Conservation (phyloP, 2,888 invertebrate species). For the Linyphia triangularis region DNA sequence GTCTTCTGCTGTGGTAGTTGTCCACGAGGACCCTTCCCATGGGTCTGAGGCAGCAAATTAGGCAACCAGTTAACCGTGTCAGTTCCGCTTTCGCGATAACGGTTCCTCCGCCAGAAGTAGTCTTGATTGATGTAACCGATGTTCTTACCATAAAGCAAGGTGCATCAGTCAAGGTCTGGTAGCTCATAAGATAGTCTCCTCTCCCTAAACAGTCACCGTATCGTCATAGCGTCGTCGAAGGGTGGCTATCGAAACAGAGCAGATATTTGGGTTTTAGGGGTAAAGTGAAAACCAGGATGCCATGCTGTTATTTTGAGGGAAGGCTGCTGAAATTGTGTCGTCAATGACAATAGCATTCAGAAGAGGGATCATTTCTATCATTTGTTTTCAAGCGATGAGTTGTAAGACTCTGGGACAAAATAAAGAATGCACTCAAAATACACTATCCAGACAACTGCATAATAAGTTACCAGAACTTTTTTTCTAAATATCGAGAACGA, state of each 20-base stretch:
- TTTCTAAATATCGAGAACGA: no score
- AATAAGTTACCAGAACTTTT: no score
- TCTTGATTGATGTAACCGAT: neutral
- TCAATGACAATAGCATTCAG: no score
- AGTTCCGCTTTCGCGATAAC: conserved; percentile 11
- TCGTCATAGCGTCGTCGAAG: neutral
- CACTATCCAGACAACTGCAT: no score
- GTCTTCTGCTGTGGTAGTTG: neutral
- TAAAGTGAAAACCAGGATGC: conserved; percentile 18
- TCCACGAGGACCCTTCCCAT: neutral
- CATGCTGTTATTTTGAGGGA: no score
- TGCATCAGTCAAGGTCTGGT: conserved; percentile 66
- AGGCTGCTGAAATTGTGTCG: no score
- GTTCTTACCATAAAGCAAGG: neutral
- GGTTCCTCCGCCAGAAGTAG: neutral
- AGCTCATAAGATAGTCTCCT: conserved; percentile 31
- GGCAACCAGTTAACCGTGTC: conserved; percentile 20
- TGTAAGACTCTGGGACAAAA: no score
- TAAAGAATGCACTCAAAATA: no score
- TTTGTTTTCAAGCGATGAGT: no score
- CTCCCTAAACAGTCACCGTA: conserved; percentile 4
- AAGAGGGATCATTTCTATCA: no score
- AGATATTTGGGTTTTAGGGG: conserved; percentile 35
- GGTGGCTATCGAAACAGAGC: conserved; percentile 21
- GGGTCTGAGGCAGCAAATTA: conserved; percentile 3